A percentile compares a stretch with the other conserved stretches of the same genome.
phyloP scores from a whole-genome alignment of 2,113 vertebrate genomes.

The Promerops cafer region DNA sequence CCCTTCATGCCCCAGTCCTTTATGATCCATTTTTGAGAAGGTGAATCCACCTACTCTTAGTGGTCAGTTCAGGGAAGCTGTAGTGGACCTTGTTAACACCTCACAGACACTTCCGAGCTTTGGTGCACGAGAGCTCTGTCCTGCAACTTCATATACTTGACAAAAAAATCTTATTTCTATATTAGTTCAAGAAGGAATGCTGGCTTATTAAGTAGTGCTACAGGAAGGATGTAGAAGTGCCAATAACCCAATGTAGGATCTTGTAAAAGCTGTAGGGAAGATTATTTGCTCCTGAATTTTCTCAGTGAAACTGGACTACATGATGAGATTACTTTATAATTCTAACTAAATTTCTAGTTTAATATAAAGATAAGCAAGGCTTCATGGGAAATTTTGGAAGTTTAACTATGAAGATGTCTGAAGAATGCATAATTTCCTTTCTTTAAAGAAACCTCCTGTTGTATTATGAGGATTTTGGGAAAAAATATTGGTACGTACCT shows the following conservation, averaged over 20 bases:
- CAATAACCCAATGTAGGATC: not conserved
- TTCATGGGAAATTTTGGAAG: not conserved
- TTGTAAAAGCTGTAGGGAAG: not conserved
- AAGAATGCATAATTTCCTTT: not conserved
- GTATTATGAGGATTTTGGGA: not conserved
- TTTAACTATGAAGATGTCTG: not conserved
- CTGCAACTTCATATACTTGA: not conserved
- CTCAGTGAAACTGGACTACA: not conserved
- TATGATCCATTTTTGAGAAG: not conserved
- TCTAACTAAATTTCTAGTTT: not conserved
- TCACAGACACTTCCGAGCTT: not conserved
- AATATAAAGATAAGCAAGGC: not conserved
- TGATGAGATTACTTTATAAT: not conserved
- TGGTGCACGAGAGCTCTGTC: not conserved
- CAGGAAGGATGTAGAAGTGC: not conserved
- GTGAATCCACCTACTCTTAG: not conserved
- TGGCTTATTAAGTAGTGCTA: not conserved
- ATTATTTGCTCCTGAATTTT: not conserved
- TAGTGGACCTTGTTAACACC: not conserved
- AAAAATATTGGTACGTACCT: not conserved
- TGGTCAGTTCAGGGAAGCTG: not conserved
- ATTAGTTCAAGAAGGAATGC: not conserved
- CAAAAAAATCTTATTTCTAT: not conserved
- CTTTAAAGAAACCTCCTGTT: not conserved
- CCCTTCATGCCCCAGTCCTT: not conserved